These are phyloP conservation scores for Hirundichthys speculiger DNA, from an alignment of 2,113 vertebrate genomes.

Conservation along the genomic window DNA sequence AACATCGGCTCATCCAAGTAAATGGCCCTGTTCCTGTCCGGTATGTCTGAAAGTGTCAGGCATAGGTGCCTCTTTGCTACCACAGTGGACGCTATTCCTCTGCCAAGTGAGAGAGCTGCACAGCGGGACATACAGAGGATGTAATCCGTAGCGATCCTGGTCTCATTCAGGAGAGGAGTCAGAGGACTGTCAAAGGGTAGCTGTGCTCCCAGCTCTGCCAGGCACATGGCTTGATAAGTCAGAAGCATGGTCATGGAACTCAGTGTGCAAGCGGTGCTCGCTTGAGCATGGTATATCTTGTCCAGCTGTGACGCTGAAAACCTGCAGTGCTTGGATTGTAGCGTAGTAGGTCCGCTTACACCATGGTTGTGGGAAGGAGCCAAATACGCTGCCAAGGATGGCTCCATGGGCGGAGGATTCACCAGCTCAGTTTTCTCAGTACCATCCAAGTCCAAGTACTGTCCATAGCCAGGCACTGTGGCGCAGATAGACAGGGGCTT, in stretches of 20 bases:
- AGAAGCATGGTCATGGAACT: background rate
- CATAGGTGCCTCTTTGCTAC: background rate
- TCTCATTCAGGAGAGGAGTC: background rate
- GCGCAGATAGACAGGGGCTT: background rate
- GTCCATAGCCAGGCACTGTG: background rate
- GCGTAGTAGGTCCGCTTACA: background rate
- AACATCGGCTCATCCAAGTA: background rate
- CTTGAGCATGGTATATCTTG: background rate
- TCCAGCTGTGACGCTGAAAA: background rate
- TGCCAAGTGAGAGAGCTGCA: background rate
- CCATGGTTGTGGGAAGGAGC: background rate
- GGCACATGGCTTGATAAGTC: background rate
- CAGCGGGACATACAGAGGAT: no score
- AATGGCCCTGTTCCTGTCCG: background rate
- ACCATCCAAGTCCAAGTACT: background rate
- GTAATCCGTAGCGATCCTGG: background rate
- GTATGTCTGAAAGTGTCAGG: background rate
- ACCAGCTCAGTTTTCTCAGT: background rate
- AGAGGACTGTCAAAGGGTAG: no score
- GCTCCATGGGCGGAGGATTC: background rate
- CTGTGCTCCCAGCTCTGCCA: background rate
- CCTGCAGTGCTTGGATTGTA: background rate
- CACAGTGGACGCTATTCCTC: no score
- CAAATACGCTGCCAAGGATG: background rate
- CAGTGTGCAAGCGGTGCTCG: fast-evolving